phyloP scores from a whole-genome alignment of 2,113 vertebrate species.

The Probosciger aterrimus region DNA sequence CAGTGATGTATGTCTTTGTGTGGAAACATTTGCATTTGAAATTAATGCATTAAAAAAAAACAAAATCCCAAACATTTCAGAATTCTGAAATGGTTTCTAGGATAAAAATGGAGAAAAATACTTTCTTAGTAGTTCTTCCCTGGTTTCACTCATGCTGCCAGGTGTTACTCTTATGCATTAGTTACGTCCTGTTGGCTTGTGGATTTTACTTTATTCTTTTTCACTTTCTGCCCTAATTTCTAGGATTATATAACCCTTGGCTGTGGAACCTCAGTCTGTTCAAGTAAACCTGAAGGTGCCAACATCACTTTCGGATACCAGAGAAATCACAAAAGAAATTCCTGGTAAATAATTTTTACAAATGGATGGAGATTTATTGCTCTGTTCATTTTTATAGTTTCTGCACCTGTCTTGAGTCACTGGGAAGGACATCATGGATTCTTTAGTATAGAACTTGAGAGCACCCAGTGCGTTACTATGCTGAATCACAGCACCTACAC shows the following conservation, averaged over 20 bases:
- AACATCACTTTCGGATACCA: neutral
- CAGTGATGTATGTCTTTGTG: neutral
- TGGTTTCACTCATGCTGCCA: neutral
- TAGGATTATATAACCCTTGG: neutral
- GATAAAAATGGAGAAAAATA: neutral
- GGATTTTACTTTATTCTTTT: neutral
- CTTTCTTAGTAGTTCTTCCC: neutral
- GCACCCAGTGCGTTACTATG: neutral
- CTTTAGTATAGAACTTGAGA: neutral
- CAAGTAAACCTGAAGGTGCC: neutral
- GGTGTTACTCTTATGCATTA: neutral
- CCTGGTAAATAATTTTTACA: neutral
- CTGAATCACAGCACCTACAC: slow-evolving; percentile 43
- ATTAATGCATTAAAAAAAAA: neutral
- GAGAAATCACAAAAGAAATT: neutral
- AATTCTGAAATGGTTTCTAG: neutral
- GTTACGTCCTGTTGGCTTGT: neutral
- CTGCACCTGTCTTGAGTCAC: slow-evolving; percentile 6
- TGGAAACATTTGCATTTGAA: neutral
- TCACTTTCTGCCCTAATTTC: neutral
- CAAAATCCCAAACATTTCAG: neutral
- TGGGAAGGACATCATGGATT: neutral
- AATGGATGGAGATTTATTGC: slow-evolving; percentile 14
- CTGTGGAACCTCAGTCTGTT: neutral
- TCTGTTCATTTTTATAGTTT: slow-evolving; percentile 30